Evolutionary conservation across 2,888 invertebrate genomes (phyloP).

Genomic region (Eilema sororculum): DNA sequence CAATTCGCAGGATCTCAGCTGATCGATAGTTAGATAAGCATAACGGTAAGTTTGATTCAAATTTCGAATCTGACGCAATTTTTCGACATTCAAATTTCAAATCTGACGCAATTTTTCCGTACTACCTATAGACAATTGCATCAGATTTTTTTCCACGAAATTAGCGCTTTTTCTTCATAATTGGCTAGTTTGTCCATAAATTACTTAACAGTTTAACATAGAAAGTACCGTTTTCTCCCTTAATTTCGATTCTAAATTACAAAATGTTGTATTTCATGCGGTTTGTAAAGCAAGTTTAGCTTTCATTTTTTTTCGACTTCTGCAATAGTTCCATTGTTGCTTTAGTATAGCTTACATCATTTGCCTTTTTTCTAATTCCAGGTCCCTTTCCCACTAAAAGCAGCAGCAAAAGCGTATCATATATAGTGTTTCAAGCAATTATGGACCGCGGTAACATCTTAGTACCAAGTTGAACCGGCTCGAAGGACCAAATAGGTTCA

Average conservation of each 20-base stretch:
- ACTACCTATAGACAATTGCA: neutral
- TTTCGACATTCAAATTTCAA: constrained; percentile 3
- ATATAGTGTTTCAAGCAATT: neutral
- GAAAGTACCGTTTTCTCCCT: neutral
- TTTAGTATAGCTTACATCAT: no score
- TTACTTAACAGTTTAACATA: neutral
- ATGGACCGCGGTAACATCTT: neutral
- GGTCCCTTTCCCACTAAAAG: no score
- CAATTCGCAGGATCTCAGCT: neutral
- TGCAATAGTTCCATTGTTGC: no score
- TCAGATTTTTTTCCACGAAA: neutral
- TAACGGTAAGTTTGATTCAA: neutral
- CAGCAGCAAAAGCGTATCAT: no score
- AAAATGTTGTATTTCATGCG: no score
- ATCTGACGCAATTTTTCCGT: neutral
- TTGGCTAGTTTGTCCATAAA: neutral
- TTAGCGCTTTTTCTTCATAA: neutral
- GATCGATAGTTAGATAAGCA: neutral
- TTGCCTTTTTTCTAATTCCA: no score
- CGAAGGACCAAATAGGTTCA: no score
- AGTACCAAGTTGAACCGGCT: neutral
- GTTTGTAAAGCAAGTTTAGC: no score
- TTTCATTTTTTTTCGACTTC: no score
- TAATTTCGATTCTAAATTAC: neutral
- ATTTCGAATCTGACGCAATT: constrained; percentile 1